Conservation (phyloP, 92 coral and sea anemone genomes). For the Pocillopora grandis region DNA sequence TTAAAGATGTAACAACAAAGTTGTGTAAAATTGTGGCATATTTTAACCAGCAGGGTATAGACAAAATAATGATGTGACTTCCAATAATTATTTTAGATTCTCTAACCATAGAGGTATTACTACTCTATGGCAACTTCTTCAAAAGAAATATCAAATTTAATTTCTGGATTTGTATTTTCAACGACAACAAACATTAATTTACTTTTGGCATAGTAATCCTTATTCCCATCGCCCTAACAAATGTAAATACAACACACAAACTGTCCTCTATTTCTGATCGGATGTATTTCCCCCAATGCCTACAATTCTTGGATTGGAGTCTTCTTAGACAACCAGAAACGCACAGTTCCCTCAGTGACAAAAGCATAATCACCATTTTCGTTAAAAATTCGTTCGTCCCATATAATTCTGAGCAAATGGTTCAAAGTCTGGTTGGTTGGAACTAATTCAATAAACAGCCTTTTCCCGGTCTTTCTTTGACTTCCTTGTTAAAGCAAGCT, state of each 20-base stretch:
- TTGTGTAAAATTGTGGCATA: conserved; percentile 47
- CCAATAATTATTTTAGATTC: conserved; percentile 60
- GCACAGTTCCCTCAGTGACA: too few relatives aligned
- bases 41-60: conserved; percentile 65
- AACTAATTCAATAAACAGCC: too few relatives aligned
- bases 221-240: background rate
- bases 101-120: conserved; percentile 59
- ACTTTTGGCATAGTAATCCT: too few relatives aligned
- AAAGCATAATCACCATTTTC: too few relatives aligned
- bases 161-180: conserved; percentile 25
- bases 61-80: conserved; percentile 59
- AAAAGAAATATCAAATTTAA: conserved; percentile 47
- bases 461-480: too few relatives aligned
- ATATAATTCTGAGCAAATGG: too few relatives aligned
- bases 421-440: too few relatives aligned
- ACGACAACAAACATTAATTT: background rate
- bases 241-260: conserved; percentile 12
- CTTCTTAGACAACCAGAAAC: too few relatives aligned
- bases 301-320: conserved; percentile 9
- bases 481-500: conserved; percentile 12
- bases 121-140: conserved; percentile 47
- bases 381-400: too few relatives aligned
- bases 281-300: conserved; percentile 20
- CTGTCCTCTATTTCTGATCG: background rate
- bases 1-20: background rate